Evolutionary conservation across 1,140 invertebrate species (phyloP).

Genomic region (Drosophila varians): DNA sequence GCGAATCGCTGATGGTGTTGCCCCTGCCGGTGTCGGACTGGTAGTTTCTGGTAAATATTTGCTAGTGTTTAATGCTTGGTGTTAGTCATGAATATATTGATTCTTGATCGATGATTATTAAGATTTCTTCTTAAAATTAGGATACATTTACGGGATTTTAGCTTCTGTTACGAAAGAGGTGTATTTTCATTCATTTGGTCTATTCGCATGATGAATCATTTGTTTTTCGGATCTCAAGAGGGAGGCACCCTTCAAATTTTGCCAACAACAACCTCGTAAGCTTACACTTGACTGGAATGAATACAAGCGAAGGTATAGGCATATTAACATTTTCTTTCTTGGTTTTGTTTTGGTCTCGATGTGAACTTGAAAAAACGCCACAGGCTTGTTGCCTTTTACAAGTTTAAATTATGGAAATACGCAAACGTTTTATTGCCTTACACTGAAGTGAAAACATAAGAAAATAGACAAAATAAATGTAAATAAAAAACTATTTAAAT

Average conservation of each 20-base stretch:
- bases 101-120: constrained; percentile 41
- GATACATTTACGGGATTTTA: constrained; percentile 1
- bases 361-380: constrained; percentile 18
- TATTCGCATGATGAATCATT: constrained; percentile 52
- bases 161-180: too few relatives aligned
- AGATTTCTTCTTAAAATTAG: constrained; percentile 21
- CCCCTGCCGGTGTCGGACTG: constrained; percentile 6
- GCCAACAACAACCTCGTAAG: constrained; percentile 41
- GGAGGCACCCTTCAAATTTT: constrained; percentile 52
- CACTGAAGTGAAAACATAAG: neutral
- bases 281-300: constrained; percentile 54
- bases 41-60: constrained; percentile 1
- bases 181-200: too few relatives aligned
- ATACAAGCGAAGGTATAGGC: constrained; percentile 20
- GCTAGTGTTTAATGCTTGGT: constrained; percentile 18
- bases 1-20: constrained; percentile 31
- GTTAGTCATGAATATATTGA: constrained; percentile 17
- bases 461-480: constrained; percentile 2
- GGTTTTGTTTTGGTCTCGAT: constrained; percentile 18
- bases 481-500: neutral
- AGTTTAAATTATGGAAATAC: neutral
- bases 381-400: constrained; percentile 4
- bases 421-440: neutral
- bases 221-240: constrained; percentile 21
- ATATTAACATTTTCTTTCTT: constrained; percentile 39